Evolutionary conservation across 1,140 invertebrate species (phyloP).

Genomic region (Drosophila saltans): DNA sequence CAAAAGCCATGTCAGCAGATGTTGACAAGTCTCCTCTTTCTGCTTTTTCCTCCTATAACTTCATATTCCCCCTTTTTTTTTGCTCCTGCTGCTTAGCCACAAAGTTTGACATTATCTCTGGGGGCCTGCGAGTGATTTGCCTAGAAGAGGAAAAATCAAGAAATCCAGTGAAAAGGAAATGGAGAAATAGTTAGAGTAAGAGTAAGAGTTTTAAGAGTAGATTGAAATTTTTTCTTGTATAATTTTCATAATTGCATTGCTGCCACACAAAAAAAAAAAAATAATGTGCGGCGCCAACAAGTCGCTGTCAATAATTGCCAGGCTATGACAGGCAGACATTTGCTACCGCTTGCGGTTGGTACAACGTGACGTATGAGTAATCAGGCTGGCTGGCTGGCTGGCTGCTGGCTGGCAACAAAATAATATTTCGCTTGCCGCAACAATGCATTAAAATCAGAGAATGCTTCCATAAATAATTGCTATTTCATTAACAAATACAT

Average conservation of each 20-base stretch:
- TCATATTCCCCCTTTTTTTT: conserved; percentile 17
- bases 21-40: conserved; percentile 37
- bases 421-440: conserved; percentile 60
- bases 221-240: conserved; percentile 31
- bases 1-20: conserved; percentile 64
- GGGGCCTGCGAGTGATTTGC: conserved; percentile 51
- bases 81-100: conserved; percentile 16
- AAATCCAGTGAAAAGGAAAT: conserved; percentile 1
- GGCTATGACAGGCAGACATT: not conserved
- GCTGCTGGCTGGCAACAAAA: not conserved
- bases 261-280: conserved; percentile 56
- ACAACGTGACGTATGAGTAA: conserved; percentile 50
- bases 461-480: conserved; percentile 61
- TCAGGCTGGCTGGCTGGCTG: conserved; percentile 2
- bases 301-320: conserved; percentile 68
- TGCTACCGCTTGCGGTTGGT: conserved; percentile 1
- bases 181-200: not conserved
- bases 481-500: conserved; percentile 63
- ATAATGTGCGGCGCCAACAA: conserved; percentile 67
- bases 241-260: conserved; percentile 73
- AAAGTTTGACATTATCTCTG: conserved; percentile 61
- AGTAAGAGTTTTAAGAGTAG: conserved; percentile 6
- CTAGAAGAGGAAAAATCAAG: conserved; percentile 13
- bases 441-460: conserved; percentile 67
- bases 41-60: conserved; percentile 2